phyloP scores from a whole-genome alignment of 2,113 vertebrate genomes.

The Neodontobutis hainanensis region DNA sequence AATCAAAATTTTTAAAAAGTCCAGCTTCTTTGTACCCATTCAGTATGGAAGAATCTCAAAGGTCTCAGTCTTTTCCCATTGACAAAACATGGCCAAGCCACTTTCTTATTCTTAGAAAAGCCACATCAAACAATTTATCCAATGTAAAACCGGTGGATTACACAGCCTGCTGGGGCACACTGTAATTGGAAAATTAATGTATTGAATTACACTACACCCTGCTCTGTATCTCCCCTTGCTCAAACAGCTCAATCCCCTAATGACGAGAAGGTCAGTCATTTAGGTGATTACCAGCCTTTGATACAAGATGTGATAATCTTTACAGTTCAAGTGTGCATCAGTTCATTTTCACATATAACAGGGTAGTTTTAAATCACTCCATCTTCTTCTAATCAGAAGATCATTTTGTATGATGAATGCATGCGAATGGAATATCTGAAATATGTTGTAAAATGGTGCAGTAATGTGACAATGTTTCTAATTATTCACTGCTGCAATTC shows the following conservation, averaged over 20 bases:
- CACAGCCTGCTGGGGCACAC: neutral
- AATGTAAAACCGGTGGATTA: neutral
- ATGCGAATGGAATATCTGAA: too few relatives aligned
- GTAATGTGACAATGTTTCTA: too few relatives aligned
- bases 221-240: neutral
- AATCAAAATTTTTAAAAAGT: too few relatives aligned
- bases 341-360: conserved; percentile 1
- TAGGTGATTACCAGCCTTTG: conserved; percentile 8
- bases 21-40: too few relatives aligned
- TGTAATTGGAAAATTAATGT: conserved; percentile 35
- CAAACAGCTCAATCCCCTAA: conserved; percentile 27
- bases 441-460: too few relatives aligned
- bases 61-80: neutral
- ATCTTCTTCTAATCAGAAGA: too few relatives aligned
- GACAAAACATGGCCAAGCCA: neutral
- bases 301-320: conserved; percentile 10
- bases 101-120: neutral
- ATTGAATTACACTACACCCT: conserved; percentile 14
- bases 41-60: too few relatives aligned
- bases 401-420: too few relatives aligned
- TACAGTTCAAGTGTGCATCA: neutral
- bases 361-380: too few relatives aligned
- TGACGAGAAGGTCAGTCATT: conserved; percentile 23
- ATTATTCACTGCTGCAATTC: too few relatives aligned
- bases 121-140: neutral